These are phyloP conservation scores for Lumbricus terrestris DNA, from an alignment of 2,888 invertebrate species.

Conservation along the genomic window DNA sequence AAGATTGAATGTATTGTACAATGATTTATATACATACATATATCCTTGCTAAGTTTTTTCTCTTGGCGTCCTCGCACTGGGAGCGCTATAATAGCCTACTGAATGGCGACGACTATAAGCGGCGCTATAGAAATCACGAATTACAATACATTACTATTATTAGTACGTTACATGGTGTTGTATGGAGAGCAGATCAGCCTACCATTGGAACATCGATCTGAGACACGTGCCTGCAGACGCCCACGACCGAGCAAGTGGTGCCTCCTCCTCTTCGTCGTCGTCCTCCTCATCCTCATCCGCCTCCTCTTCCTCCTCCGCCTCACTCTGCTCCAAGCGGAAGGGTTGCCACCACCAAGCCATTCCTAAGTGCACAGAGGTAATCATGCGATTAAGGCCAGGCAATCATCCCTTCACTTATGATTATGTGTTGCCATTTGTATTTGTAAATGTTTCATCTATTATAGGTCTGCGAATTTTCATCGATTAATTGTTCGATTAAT, in stretches of 20 bases:
- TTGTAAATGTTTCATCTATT: neutral
- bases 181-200: neutral
- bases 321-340: slow-evolving; percentile 8
- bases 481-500: too few relatives aligned
- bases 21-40: too few relatives aligned
- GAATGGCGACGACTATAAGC: too few relatives aligned
- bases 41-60: too few relatives aligned
- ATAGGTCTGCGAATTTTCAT: neutral
- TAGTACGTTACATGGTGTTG: neutral
- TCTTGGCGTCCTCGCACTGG: too few relatives aligned
- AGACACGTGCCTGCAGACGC: slow-evolving; percentile 10
- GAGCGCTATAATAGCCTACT: too few relatives aligned
- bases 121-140: neutral
- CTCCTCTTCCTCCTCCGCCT: neutral
- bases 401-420: neutral
- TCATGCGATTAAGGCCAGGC: too few relatives aligned
- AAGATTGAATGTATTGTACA: too few relatives aligned
- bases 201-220: slow-evolving; percentile 9
- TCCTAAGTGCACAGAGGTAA: slow-evolving; percentile 16
- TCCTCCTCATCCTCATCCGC: neutral
- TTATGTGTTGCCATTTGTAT: neutral
- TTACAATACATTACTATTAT: neutral
- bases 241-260: neutral
- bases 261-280: slow-evolving; percentile 10
- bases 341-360: neutral